Conservation (phyloP, 2,888 invertebrate species). For the Anoplius nigerrimus region DNA sequence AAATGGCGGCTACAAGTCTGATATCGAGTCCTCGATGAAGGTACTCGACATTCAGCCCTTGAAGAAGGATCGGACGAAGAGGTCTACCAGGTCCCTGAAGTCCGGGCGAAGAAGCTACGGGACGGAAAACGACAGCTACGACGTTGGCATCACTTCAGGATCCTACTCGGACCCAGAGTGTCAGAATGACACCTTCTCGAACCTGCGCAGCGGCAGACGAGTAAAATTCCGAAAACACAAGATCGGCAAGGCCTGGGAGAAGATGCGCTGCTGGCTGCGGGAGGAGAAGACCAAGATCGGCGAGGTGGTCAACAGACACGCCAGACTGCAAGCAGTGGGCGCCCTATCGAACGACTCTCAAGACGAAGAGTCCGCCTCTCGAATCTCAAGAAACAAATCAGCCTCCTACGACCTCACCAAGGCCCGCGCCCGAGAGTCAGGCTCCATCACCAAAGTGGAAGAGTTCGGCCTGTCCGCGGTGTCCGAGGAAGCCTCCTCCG, state of each 20-base stretch:
- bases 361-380: constrained; percentile 20
- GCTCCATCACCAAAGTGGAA: constrained; percentile 62
- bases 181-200: constrained; percentile 33
- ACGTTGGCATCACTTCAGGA: constrained; percentile 42
- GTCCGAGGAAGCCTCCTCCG: constrained; percentile 23
- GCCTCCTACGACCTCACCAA: constrained; percentile 68
- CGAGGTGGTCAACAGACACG: constrained; percentile 67
- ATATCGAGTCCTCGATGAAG: not conserved
- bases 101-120: constrained; percentile 34
- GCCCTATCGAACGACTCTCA: constrained; percentile 46
- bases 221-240: constrained; percentile 44
- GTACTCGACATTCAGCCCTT: not conserved
- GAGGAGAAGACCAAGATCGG: constrained; percentile 66
- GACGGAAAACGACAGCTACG: constrained; percentile 34
- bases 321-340: constrained; percentile 65
- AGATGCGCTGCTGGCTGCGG: constrained; percentile 67
- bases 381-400: constrained; percentile 28
- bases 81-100: constrained; percentile 45
- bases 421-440: constrained; percentile 54
- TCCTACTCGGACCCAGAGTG: constrained; percentile 63
- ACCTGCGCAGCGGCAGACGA: not conserved
- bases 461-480: constrained; percentile 64
- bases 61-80: not conserved
- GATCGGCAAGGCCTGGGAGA: constrained; percentile 67
- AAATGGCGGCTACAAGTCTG: not conserved